phyloP scores from a whole-genome alignment of 1,140 invertebrate genomes.

The Drosophila kikkawai region DNA sequence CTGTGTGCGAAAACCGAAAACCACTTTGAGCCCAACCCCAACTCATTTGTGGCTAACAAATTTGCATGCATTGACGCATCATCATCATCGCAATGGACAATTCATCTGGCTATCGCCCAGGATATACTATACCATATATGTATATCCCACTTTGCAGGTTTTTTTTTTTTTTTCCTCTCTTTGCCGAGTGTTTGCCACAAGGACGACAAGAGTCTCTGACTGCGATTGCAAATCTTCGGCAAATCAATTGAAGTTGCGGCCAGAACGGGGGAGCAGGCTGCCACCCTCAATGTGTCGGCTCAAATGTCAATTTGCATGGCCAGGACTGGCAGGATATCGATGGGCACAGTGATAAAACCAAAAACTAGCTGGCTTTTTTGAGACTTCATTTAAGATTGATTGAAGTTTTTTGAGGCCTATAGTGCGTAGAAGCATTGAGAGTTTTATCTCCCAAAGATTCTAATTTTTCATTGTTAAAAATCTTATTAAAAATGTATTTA shows the following conservation, averaged over 20 bases:
- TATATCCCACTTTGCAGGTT: constrained; percentile 32
- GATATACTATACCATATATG: constrained; percentile 1
- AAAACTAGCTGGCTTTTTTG: constrained; percentile 15
- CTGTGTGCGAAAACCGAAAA: constrained; percentile 47
- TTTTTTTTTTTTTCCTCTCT: background rate
- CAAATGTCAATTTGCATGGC: constrained; percentile 63
- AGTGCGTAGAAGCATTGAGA: background rate
- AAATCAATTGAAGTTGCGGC: constrained; percentile 49
- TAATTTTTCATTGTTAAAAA: background rate
- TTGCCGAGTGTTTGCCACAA: constrained; percentile 30
- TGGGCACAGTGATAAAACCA: constrained; percentile 45
- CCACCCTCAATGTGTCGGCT: constrained; percentile 52
- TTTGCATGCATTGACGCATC: constrained; percentile 67
- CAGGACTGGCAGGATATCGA: constrained; percentile 28
- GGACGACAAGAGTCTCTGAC: constrained; percentile 32
- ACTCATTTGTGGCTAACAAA: constrained; percentile 49
- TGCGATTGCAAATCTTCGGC: constrained; percentile 49
- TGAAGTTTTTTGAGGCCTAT: background rate
- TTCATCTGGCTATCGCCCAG: constrained; percentile 13
- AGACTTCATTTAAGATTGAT: constrained; percentile 23
- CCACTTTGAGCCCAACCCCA: constrained; percentile 47
- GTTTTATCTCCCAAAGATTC: background rate
- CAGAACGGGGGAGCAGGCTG: constrained; percentile 13
- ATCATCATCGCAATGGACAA: constrained; percentile 50
- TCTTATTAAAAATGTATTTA: background rate